Base-by-base conservation (phyloP, 2,888 invertebrate genomes). In the Anagyrus pseudococci region DNA sequence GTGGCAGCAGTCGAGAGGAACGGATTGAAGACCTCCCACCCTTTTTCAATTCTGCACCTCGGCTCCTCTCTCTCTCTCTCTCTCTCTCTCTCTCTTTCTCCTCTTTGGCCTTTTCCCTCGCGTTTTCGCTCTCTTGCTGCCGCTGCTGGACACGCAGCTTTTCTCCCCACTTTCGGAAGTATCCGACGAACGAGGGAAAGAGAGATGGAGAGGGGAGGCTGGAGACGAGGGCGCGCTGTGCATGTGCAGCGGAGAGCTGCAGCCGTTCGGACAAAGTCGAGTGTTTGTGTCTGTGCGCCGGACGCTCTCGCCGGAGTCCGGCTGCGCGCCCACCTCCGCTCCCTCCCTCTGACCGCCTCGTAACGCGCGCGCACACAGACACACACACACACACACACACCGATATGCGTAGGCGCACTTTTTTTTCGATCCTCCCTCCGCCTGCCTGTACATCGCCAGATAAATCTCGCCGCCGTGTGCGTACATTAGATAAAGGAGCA, bases 381-480 rank as follows among this genome's bases (percentile, higher is more conserved):
- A 68, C 69, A 68, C 69, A 66, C 69, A 69, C 67, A 66, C 68
- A 67, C 68, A 62, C 66, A 68, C 70, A 66, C 33, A 68, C 70
- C 72, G 69, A 29, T 10, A 29, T 10, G 29, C 6, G 29, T 29
- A 68, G 71, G 67, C 26, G 4, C 19, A 50, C 41, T 46, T 50
- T 71, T 73, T 75, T 74, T 72, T 68, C 70, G 73, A 75, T 76
- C 73, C 74, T 74, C 58, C 66, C 58, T 76, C 73, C 74, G 74
- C 58, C 66, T 57, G 49, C 40, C 33, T 43, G 67, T 70, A 72
- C 75, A 76, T 75, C 74, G 77, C 67, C 73, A 73, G 76, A 79
- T 79, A 79, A 78, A 78, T 78, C 76, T 77, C 75, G 64, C 71
- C 70, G 75, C 73, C 73, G 76, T 73, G 77, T 75, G 75, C 74